Evolutionary conservation across 2,888 invertebrate species (phyloP).

Genomic region (Eupithecia inturbata): DNA sequence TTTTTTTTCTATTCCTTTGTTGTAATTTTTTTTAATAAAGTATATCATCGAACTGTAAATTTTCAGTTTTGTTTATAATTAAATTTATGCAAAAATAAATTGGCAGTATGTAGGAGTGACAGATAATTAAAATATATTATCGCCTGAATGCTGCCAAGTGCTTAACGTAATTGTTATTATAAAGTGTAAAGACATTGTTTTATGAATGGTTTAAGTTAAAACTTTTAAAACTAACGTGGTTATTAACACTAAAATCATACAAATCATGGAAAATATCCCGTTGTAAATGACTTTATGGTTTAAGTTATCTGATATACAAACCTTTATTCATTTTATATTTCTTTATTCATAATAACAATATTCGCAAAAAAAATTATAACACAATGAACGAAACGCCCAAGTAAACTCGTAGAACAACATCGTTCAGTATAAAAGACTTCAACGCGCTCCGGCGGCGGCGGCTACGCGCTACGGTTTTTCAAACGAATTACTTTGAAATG

Average conservation of each 20-base stretch:
- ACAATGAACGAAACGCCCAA: neutral
- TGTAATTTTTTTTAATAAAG: too few species aligned
- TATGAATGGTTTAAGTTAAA: neutral
- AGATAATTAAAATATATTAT: neutral
- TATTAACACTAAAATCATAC: too few species aligned
- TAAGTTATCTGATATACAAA: neutral
- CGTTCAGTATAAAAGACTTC: conserved; percentile 23
- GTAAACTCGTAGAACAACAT: conserved; percentile 9
- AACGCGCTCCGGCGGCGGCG: conserved; percentile 27
- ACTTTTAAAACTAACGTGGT: too few species aligned
- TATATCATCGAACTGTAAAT: too few species aligned
- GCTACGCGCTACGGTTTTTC: conserved; percentile 1
- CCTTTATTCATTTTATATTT: neutral
- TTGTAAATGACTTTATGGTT: too few species aligned
- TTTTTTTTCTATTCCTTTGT: too few species aligned
- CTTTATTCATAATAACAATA: neutral
- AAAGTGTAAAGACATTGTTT: neutral
- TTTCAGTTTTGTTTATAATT: neutral
- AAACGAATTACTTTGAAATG: neutral
- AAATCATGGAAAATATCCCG: too few species aligned
- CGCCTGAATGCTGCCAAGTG: neutral
- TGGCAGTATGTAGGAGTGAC: neutral
- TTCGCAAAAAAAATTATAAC: neutral
- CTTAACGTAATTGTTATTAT: neutral
- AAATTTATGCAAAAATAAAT: neutral